Percentiles rank a stretch among this genome's conserved stretches.
Evolutionary conservation across 2,113 vertebrate genomes (phyloP).

Genomic region (Cyanistes caeruleus): DNA sequence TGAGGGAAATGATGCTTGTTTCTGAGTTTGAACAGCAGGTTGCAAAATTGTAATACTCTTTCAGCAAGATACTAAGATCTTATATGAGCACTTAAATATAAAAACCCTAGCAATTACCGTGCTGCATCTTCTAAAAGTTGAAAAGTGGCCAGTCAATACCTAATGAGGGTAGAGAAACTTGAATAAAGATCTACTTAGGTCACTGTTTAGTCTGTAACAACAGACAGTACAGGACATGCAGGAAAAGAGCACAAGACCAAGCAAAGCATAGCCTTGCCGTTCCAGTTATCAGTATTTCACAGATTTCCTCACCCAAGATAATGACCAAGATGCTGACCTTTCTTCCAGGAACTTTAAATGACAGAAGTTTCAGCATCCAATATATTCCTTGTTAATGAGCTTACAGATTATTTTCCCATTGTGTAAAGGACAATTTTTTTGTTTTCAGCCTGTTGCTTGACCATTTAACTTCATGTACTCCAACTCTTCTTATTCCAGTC

Average conservation of each 20-base stretch:
- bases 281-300: neutral
- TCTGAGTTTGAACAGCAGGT: neutral
- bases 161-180: neutral
- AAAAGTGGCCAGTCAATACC: neutral
- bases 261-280: neutral
- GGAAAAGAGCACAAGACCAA: neutral
- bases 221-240: neutral
- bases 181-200: neutral
- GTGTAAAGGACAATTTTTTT: neutral
- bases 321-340: neutral
- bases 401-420: neutral
- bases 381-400: neutral
- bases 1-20: neutral
- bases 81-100: neutral
- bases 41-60: neutral
- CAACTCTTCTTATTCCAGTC: neutral
- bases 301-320: neutral
- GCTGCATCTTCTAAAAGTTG: neutral
- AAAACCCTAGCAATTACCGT: neutral
- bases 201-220: neutral
- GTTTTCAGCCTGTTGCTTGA: neutral
- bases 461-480: neutral
- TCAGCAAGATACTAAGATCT: neutral
- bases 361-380: neutral
- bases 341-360: neutral